Evolutionary conservation across 2,888 invertebrate genomes (phyloP), one percentile per base, ranked within the genome.

Genomic region (Yponomeuta sedellus): DNA sequence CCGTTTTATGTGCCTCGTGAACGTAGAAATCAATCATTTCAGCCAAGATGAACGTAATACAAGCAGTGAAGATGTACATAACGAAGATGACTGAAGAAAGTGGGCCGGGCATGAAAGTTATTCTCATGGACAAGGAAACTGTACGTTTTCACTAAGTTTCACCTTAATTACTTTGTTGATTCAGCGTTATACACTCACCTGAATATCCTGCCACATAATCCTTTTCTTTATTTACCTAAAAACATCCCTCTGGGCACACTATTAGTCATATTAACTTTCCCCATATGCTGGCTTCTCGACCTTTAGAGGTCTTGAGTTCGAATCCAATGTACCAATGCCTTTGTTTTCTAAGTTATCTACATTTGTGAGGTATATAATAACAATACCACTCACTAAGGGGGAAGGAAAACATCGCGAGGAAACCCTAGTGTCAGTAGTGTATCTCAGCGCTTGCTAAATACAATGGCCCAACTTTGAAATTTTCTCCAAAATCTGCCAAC

Each of bases 71-170:
- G 83, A 94, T 97, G 81, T 99, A 99, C 83, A 94, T 99, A 69
- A 96, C 96, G 62, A 98, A 98, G 90, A 99, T 99, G 98, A 97
- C 98, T 6, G 96, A 97, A 71, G 97, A 99, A 78, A 97, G 98
- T 80, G 99, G 99, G 2, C 97, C 98, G 1, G 99, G 99, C 65
- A 99, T 99, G 99, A 99, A 99, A 94, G 97, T 99, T 59, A 93
- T 99, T 71, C 88, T 99, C 64, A 97, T 99, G 96, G 99, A 99
- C 86, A 97, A 97, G 86, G 98, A 99, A 86, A 99, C 99, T 70
- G 98, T 98, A 84, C 77, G 83, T 79, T 66, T 28, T n/a, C 12
- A 65, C 8, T 34, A 28, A 66, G 69, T 69, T 69, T 44, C 64
- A 40, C 69, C 68, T 66, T 68, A 66, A 64, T 65, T 65, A 66